Base-by-base conservation (phyloP, 2,113 vertebrate genomes). In the Vanacampus margaritifer region DNA sequence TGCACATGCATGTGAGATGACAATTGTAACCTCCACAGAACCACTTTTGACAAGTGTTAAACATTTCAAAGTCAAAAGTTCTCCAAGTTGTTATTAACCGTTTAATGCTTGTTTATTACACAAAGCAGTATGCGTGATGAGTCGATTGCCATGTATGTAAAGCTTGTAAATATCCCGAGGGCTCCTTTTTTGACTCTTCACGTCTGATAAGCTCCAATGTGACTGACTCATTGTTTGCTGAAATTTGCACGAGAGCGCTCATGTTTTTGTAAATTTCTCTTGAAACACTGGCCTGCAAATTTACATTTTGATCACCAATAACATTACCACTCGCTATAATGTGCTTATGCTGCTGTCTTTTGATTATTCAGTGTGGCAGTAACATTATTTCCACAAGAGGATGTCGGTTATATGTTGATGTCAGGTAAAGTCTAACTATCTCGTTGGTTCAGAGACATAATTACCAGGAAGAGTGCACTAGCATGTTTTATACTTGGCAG, bases 281-380 rank as follows among this genome's bases (percentile, higher is more conserved):
- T 43, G 48, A 65, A 56, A 72, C 12, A 0, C 45, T 73, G 50
- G 24, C 45, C 67, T 32, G 50, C 0, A 5, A 45, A 67, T 71
- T 75, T 41, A 36, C 67, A 68, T 64, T 72, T 68, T 57, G 51
- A 70, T 67, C 56, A 75, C 57, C 37, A 28, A 71, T 57, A 60
- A 69, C 26, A 3, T 62, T 78, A 60, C 64, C 5, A 58, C 54
- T 64, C 28, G 41, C 50, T 50, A 57, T 63, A 65, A 50, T 66
- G 54, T 45, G 37, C 56, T 58, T 39, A 12, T 41, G 24, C 60
- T 8, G 64, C 23, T 64, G 32, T 14, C 66, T 61, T 19, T 60
- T 79, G 53, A 79, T 67, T 67, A 63, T 72, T 71, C 54, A 79
- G 21, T 19, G 2, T 66, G 48, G 9, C 45, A 41, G 28, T 75